Evolutionary conservation across 2,888 invertebrate genomes (phyloP), one percentile per base, ranked within the genome.

Genomic region (Cataglyphis albicans): DNA sequence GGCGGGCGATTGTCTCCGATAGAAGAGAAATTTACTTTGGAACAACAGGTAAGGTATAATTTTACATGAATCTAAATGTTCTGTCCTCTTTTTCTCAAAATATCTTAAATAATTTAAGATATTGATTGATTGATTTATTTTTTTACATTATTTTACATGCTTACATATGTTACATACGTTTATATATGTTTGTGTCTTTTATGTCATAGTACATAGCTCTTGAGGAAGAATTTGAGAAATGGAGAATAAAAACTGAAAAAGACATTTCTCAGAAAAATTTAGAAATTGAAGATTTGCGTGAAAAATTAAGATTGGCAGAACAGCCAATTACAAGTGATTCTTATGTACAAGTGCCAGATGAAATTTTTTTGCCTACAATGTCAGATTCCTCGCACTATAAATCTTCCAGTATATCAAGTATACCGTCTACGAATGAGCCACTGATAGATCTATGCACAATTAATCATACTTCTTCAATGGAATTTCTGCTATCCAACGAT

Each of bases 11-110:
- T 98, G 83, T 97, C 97, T 18, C 96, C 98, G n/a, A 98, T 98
- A 88, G 97, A 97, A 92, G 98, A 98, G 95, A 96, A 96, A 81
- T 96, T 96, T 78, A 96, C 96, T 92, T 95, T 97, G 84, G 98
- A 98, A 93, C 96, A 97, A 90, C 95, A 95, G 92, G 94, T 94
- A 86, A 88, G 84, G 82, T 63, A 25, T 25, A 41, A 65, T 5
- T 44, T 82, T 65, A 12, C 44, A 9, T n/a, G 18, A 52, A 35
- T 38, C n/a, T 25, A 15, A 12, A 5, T 41, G 41, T 12, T 41
- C 7, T 76, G n/a, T 41, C 41, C 10, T 32, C 12, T 41, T 72
- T 1, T 73, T 29, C n/a, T 21, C 6, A 15, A 25, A 29, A 4
- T n/a, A 3, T 32, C 25, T 41, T 18, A n/a, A 25, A 1, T 61